Percentiles rank a stretch among this genome's conserved stretches.
phyloP scores from a whole-genome alignment of 2,888 invertebrate genomes.

The Drosophila limbata region DNA sequence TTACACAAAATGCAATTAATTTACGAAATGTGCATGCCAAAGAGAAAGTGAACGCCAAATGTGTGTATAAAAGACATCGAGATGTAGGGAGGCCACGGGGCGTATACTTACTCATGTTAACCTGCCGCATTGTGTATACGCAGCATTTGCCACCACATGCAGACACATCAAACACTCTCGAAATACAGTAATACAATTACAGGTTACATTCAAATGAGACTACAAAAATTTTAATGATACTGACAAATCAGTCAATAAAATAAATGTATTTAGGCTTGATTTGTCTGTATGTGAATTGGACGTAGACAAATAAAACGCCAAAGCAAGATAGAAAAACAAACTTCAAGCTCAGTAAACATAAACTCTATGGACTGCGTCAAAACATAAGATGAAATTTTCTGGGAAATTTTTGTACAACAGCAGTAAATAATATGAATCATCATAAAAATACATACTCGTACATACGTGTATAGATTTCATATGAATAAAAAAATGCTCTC shows the following conservation, averaged over 20 bases:
- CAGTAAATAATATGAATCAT: constrained; percentile 4
- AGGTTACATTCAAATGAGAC: constrained; percentile 35
- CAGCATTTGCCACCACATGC: constrained; percentile 17
- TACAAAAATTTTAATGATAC: constrained; percentile 30
- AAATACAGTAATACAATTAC: constrained; percentile 26
- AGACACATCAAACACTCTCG: constrained; percentile 27
- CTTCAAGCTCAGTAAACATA: constrained; percentile 42
- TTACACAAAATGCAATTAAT: constrained; percentile 60
- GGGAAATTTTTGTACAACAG: constrained; percentile 31
- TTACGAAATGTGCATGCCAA: constrained; percentile 61
- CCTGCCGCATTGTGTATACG: constrained; percentile 46
- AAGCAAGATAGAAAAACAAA: constrained; percentile 23
- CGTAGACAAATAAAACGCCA: constrained; percentile 28
- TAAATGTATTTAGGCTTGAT: constrained; percentile 29
- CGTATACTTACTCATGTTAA: constrained; percentile 39
- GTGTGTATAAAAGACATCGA: background rate
- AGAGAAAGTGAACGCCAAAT: constrained; percentile 26
- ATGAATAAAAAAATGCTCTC: background rate
- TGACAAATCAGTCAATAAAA: constrained; percentile 74
- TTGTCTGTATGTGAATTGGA: constrained; percentile 3
- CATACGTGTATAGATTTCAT: background rate
- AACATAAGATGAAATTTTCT: constrained; percentile 27
- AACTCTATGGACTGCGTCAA: constrained; percentile 50
- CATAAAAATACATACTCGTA: background rate
- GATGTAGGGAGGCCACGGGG: background rate